Evolutionary conservation across 2,888 invertebrate species (phyloP).

Genomic region (Epistrophe eligans): DNA sequence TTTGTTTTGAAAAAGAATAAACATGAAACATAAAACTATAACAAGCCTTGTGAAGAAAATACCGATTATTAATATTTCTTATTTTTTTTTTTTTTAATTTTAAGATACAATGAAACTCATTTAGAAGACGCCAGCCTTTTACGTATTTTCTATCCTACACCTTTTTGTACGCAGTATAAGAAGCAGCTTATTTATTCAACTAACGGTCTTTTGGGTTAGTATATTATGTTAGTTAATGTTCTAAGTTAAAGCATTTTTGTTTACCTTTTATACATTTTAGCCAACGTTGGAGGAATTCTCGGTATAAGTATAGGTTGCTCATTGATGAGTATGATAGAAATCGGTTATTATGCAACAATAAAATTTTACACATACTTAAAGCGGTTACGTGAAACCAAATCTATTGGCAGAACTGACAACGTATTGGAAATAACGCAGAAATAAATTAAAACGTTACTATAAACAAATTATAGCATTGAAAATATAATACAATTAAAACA

Average conservation of each 20-base stretch:
- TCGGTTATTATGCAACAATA: conserved; percentile 78
- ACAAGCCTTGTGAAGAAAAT: too few species aligned
- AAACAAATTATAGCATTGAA: not conserved
- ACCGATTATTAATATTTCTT: too few species aligned
- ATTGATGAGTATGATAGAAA: conserved; percentile 80
- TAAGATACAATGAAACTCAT: conserved; percentile 29
- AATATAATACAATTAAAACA: too few species aligned
- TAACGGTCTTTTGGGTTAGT: conserved; percentile 35
- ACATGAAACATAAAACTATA: too few species aligned
- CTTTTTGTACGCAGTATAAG: conserved; percentile 73
- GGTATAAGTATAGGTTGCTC: conserved; percentile 82
- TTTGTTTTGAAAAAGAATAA: too few species aligned
- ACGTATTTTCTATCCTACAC: conserved; percentile 77
- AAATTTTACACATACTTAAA: conserved; percentile 43
- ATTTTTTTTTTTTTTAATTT: too few species aligned
- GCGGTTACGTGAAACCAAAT: conserved; percentile 14
- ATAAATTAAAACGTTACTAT: not conserved
- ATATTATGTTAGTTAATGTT: not conserved
- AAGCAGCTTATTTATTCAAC: conserved; percentile 67
- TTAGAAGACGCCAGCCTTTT: conserved; percentile 70
- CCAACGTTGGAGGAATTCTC: conserved; percentile 81
- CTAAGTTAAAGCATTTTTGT: not conserved
- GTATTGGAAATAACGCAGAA: not conserved
- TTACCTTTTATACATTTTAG: conserved; percentile 71
- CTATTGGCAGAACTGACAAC: not conserved